Evolutionary conservation across 2,113 vertebrate genomes (phyloP), one percentile per base, ranked within the genome.

Genomic region (Alectura lathami): DNA sequence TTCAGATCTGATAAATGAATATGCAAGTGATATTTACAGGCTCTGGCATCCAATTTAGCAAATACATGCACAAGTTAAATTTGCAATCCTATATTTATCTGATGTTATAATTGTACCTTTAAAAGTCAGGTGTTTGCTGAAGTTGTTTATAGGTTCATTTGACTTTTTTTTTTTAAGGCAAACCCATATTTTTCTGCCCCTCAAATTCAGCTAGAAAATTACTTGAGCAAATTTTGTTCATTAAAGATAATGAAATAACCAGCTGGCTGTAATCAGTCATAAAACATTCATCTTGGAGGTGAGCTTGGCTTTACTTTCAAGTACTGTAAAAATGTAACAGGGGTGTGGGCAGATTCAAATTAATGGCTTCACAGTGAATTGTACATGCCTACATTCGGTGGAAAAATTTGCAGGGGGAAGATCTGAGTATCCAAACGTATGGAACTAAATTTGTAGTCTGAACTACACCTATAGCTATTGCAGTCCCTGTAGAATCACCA

Each of bases 21-120:
- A 83, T 75, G 29, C 56, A 94, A 90, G 43, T 88, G 86, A 72
- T 56, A 78, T 93, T 95, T 89, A 69, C 50, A 83, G 82, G 20
- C 47, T 91, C 57, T 87, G 74, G 70, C 63, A 86, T 18, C 16
- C 34, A 83, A 62, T 94, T 94, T 89, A 91, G 70, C 30, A 95
- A 94, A 94, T 63, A 29, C 12, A 70, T 67, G 75, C 84, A 89
- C 38, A 86, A 86, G 14, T 67, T 86, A 85, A 77, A 85, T 77
- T 88, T 87, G 50, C 32, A 93, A n/a, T 47, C 63, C 66, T 87
- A 21, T 66, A 83, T 13, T 83, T 80, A 76, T 9, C 38, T 10
- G 47, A 43, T 78, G 73, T 74, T 67, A 66, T 92, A 91, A 93
- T 89, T 93, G 50, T 78, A 20, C 38, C 45, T 94, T 94, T 93